Evolutionary conservation across 2,888 invertebrate genomes (phyloP), one percentile per base, ranked within the genome.

Genomic region (Axea sp.): DNA sequence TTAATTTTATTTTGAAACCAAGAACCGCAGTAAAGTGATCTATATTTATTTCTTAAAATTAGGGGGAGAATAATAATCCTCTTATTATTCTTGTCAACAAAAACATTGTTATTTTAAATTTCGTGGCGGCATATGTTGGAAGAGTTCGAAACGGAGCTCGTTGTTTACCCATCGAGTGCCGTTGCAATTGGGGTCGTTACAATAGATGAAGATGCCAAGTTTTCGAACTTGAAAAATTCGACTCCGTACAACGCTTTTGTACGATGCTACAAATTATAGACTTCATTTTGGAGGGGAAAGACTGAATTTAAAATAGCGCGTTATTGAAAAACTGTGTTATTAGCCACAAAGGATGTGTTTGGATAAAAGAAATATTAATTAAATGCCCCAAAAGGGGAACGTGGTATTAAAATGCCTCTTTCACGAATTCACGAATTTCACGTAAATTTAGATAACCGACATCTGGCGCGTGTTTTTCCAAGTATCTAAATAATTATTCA

Each of bases 391-490:
- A 4, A 47, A 31, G 19, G 31, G 12, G 19, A 6, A 26, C n/a
- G 28, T 6, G 14, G 17, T 17, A 30, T 19, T 14, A 47, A 35
- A 35, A 15, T 35, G 33, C 7, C 17, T 19, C 15, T 11, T 37
- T 30, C 39, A 31, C 55, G 28, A 39, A 41, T 55, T 55, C 17
- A 41, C 24, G 14, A 57, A 31, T 31, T 57, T 41, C 31, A 35
- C 9, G 22, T 41, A 53, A 30, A 39, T 55, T 39, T 39, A 55
- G 39, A 41, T 30, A 9, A 3, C 14, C 22, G 22, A 41, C 55
- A 57, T 57, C 41, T 57, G 55, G 55, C 55, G n/a, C 24, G 11
- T 57, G 41, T 41, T 57, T 55, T 41, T 57, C 14, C 41, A 31
- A 57, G 12, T 31, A 53, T 39, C 53, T 31, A 41, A 57, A 57